These are phyloP conservation scores for Chelon auratus DNA, from an alignment of 2,797 vertebrate genomes.

Conservation along the genomic window DNA sequence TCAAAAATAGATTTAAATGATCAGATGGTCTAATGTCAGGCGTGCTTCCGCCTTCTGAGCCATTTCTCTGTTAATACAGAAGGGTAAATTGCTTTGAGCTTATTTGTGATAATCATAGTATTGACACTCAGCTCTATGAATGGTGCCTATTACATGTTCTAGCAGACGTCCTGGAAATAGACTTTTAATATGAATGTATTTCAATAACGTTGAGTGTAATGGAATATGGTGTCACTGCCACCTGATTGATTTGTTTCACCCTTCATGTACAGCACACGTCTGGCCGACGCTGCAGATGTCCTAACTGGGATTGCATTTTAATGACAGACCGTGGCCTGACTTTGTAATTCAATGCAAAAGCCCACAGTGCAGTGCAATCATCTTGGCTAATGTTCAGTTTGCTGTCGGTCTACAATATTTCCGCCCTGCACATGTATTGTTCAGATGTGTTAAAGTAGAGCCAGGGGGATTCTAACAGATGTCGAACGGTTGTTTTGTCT, in stretches of 20 bases:
- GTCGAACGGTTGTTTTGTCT: conserved; percentile 76
- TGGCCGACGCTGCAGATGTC: conserved; percentile 53
- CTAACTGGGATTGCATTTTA: conserved; percentile 60
- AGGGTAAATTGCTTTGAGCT: conserved; percentile 74
- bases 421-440: conserved; percentile 40
- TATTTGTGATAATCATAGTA: conserved; percentile 81
- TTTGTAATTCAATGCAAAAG: conserved; percentile 58
- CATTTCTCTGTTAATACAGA: conserved; percentile 64
- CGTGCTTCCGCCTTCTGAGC: conserved; percentile 52
- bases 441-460: conserved; percentile 68
- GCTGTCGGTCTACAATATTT: conserved; percentile 60
- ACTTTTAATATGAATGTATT: conserved; percentile 82
- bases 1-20: conserved; percentile 79
- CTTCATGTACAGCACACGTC: conserved; percentile 72
- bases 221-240: conserved; percentile 68
- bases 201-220: conserved; percentile 78
- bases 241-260: conserved; percentile 79
- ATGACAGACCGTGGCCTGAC: conserved; percentile 59
- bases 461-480: conserved; percentile 75
- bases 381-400: conserved; percentile 57
- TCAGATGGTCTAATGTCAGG: conserved; percentile 63
- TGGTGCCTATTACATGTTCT: conserved; percentile 75
- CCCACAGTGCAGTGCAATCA: conserved; percentile 48
- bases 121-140: conserved; percentile 72
- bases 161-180: conserved; percentile 71